Base-by-base conservation (phyloP, 2,113 vertebrate species). In the Scartelaos histophorus region DNA sequence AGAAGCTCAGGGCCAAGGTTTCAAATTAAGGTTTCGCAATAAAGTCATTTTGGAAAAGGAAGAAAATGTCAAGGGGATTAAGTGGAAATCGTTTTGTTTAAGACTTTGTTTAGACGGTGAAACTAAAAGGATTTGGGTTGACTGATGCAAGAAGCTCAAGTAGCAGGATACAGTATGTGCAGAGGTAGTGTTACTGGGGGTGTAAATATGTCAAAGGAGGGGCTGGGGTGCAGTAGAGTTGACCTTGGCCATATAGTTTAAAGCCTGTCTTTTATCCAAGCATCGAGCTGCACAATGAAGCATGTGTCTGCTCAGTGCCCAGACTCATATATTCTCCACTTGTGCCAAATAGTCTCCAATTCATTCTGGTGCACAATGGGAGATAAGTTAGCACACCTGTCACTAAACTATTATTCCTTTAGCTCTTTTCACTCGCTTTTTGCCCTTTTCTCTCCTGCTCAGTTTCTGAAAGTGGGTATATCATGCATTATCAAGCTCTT, bases 241-340 rank as follows among this genome's bases (percentile, higher is more conserved):
- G 90, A 91, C 91, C 92, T 92, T 90, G 90, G 89, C 87, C 81
- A 71, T 77, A 89, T 77, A 89, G 85, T 90, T 90, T 92, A 88
- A 76, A 83, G 83, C 82, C 85, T 73, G 80, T 87, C 86, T 85
- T 82, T 87, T 89, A 88, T 91, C 70, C 74, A 67, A 73, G 75
- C 43, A 53, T 77, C 71, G 43, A 66, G 78, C 82, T 62, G 81
- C 73, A 69, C 74, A 70, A 51, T 78, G 67, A 82, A 80, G 80
- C 71, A 79, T 89, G 89, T 85, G 79, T 90, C 88, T 76, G 74
- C 76, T 69, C 58, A 5, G 74, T 58, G 66, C 62, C 69, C 24
- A 0, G 7, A 51, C 25, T 66, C 21, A 70, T 67, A 72, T 64
- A 47, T 24, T 51, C 57, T 69, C 62, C n/a, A 57, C 60, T 46